Evolutionary conservation across 2,797 vertebrate genomes (phyloP), one percentile per base, ranked within the genome.

Genomic region (Bradypodion ventrale): DNA sequence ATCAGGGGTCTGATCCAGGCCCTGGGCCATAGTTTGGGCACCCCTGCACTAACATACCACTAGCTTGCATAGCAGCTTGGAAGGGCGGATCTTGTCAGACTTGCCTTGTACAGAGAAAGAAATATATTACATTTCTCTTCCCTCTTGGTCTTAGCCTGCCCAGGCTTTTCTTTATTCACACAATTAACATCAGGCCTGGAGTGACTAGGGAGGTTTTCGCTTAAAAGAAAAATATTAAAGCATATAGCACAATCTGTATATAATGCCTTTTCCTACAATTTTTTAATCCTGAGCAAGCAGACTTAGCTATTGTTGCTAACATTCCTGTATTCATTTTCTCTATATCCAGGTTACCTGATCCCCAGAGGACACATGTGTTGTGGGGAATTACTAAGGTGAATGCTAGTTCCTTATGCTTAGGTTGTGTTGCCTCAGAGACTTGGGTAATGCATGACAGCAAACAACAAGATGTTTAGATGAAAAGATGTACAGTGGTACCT

Each of bases 331-430:
- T 85, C 84, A 88, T 88, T 88, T 88, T 90, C 90, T 85, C 63
- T 87, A 86, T 89, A 92, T 91, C 80, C 96, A 99, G 99, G 94
- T 95, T 99, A 91, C 99, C 99, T 19, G 98, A 99, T 93, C 97
- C 98, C 16, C 97, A 98, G 95, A 97, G 98, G 95, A 99, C 98
- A 8, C 98, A 99, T 1, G 96, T 99, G 82, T 95, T 99, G 96
- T 99, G 98, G 98, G 97, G 97, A 4, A 75, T 98, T 91, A 98
- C 96, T 93, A 99, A 99, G 97, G 99, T 99, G 92, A 92, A 95
- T 80, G 52, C 56, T 80, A 44, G 2, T 62, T 77, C 8, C 49
- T 40, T 0, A 2, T 74, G 0, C 0, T 75, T 49, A 83, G 65
- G 1, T 66, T 68, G 46, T 60, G 19, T 40, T 63, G 44, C 5